phyloP scores from a whole-genome alignment of 2,888 invertebrate genomes.

The Arge pagana region DNA sequence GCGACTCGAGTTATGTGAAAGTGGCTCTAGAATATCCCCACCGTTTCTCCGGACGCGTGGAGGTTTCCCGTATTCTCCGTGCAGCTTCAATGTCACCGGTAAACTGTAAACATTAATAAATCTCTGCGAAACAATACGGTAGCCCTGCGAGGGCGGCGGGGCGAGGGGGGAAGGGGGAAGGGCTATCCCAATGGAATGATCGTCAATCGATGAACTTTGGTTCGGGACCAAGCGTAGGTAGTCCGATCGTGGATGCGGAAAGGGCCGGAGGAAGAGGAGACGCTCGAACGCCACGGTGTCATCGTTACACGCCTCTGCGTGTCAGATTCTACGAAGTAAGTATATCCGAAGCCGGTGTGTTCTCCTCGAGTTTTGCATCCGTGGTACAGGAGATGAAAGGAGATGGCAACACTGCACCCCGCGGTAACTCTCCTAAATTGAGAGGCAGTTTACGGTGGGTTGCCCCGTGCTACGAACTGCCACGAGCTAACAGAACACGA shows the following conservation, averaged over 20 bases:
- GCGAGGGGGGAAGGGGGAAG: not conserved
- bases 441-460: constrained; percentile 2
- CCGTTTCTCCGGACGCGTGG: no score
- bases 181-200: constrained; percentile 17
- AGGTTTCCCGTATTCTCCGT: no score
- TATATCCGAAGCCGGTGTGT: constrained; percentile 17
- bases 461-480: constrained; percentile 14
- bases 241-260: no score
- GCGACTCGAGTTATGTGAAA: no score
- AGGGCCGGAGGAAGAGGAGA: no score
- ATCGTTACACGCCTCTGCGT: no score
- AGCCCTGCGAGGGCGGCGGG: not conserved
- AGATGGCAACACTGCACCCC: no score
- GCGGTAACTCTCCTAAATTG: constrained; percentile 6
- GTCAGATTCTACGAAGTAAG: no score
- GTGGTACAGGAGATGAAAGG: constrained; percentile 21
- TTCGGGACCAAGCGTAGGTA: no score
- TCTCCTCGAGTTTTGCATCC: constrained; percentile 22
- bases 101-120: constrained; percentile 3
- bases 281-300: no score
- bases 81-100: constrained; percentile 12
- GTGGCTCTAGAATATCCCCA: no score
- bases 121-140: not conserved
- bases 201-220: constrained; percentile 25
- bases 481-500: no score